Conservation (phyloP, 2,888 invertebrate genomes). For the Belgica antarctica region DNA sequence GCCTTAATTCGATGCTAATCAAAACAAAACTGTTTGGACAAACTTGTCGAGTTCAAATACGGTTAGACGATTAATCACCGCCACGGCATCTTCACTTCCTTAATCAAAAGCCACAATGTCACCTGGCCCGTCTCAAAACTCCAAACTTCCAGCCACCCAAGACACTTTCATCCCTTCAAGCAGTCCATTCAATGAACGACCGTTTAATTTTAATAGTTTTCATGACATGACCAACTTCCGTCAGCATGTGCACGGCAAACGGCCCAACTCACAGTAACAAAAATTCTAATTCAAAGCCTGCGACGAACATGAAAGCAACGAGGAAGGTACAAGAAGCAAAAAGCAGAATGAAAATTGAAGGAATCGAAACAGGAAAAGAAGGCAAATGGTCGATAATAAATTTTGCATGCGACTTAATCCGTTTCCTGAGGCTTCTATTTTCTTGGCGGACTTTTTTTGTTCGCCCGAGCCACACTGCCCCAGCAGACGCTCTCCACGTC, state of each 20-base stretch:
- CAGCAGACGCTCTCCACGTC: slow-evolving; percentile 29
- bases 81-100: neutral
- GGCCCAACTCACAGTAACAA: neutral
- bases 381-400: slow-evolving; percentile 43
- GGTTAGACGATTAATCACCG: neutral
- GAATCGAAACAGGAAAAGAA: slow-evolving; percentile 36
- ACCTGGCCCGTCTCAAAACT: no score
- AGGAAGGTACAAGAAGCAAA: slow-evolving; percentile 19
- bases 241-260: slow-evolving; percentile 6
- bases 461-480: neutral
- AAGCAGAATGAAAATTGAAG: neutral
- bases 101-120: no score
- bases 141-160: neutral
- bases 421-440: slow-evolving; percentile 35
- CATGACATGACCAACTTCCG: slow-evolving; percentile 17
- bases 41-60: no score
- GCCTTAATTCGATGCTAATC: no score
- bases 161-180: no score
- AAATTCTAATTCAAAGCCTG: slow-evolving; percentile 3
- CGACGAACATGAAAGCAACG: neutral
- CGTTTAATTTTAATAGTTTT: neutral
- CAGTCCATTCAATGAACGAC: no score
- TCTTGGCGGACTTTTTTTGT: neutral
- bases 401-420: slow-evolving; percentile 37
- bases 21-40: no score